Evolutionary conservation across 2,888 invertebrate genomes (phyloP), one percentile per base, ranked within the genome.

Genomic region (Drosophila tripunctata): DNA sequence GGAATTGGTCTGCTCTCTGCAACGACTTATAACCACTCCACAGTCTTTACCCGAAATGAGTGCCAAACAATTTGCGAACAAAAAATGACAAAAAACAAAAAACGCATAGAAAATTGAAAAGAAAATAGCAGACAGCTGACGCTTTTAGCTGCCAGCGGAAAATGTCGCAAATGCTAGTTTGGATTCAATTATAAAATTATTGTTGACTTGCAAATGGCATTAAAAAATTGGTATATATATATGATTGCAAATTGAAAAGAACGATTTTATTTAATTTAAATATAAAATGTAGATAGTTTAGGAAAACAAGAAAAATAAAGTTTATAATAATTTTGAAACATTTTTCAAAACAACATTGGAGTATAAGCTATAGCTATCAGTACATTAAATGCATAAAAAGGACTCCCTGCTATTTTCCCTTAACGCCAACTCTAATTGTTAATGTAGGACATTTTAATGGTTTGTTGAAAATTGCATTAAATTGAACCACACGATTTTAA

Each of bases 1-100:
- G 61, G 52, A 38, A 66, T 76, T 63, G 64, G 66, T 57, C 50
- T 66, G 63, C 48, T 45, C 38, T 45, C 51, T 58, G 45, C 24
- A 30, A 21, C n/a, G 38, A 64, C 62, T 67, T 51, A 48, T 19
- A 21, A 7, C 27, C 38, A 22, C 31, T 41, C n/a, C 19, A 6
- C 62, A 65, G 38, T 51, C 54, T 58, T 70, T 61, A 58, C 60
- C n/a, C 52, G 63, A 64, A 78, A 82, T 75, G 75, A 75, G 69
- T 75, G 73, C 51, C 33, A 54, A 50, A 66, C 41, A 24, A 44
- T 61, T 68, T 60, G 47, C 31, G n/a, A n/a, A 30, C 7, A 45
- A 43, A 47, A 30, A 6, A 4, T 24, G 7, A 22, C 12, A 8
- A 38, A 27, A 30, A n/a, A 3, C 4, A 1, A 22, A 22, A 27